A percentile compares a stretch with the other conserved stretches of the same genome.
These are phyloP conservation scores for Anadara kagoshimensis DNA, from an alignment of 1,140 invertebrate species.

Conservation along the genomic window DNA sequence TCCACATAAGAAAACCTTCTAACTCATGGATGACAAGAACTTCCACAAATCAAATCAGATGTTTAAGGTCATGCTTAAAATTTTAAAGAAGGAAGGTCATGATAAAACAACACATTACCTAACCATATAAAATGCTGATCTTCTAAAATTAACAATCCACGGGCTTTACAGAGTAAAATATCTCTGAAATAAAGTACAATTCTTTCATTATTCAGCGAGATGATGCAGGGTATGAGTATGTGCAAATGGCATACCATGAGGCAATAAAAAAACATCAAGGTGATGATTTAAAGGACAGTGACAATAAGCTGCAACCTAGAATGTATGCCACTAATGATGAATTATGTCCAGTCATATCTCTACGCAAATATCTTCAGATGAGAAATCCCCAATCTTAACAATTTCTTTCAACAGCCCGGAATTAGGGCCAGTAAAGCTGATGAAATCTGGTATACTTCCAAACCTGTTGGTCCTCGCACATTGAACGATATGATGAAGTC, in stretches of 20 bases:
- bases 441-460: slow-evolving; percentile 8
- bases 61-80: background rate
- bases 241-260: slow-evolving; percentile 12
- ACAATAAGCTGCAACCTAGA: background rate
- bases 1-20: slow-evolving; percentile 2
- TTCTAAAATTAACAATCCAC: background rate
- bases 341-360: slow-evolving; percentile 8
- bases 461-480: background rate
- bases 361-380: slow-evolving; percentile 8
- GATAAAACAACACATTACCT: slow-evolving; percentile 25
- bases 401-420: background rate
- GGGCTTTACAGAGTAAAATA: slow-evolving; percentile 4
- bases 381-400: slow-evolving; percentile 5
- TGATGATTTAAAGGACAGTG: background rate
- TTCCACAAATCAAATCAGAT: slow-evolving; percentile 24
- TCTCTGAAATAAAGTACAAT: background rate
- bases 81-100: slow-evolving; percentile 1
- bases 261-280: slow-evolving; percentile 17
- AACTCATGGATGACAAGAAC: slow-evolving; percentile 7
- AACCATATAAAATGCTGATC: slow-evolving; percentile 7
- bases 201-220: background rate
- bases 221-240: slow-evolving; percentile 3
- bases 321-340: background rate
- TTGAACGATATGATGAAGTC: slow-evolving; percentile 27
- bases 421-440: background rate